phyloP scores from a whole-genome alignment of 1,140 invertebrate species.

The Sycophaga agraensis region DNA sequence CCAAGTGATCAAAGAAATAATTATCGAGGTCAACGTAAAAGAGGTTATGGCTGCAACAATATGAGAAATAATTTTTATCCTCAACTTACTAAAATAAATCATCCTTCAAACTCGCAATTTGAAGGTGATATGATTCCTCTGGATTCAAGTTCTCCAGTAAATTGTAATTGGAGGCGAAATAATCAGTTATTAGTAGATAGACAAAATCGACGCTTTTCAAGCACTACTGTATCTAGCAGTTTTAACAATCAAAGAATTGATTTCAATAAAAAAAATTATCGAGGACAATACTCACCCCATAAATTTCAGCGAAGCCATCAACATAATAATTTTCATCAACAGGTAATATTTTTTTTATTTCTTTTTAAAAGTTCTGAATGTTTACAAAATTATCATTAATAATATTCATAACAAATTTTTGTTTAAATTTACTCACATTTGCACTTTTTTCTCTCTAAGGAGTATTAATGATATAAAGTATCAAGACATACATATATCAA shows the following conservation, averaged over 20 bases:
- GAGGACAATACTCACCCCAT: neutral
- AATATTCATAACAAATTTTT: neutral
- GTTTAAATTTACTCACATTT: neutral
- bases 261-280: conserved; percentile 3
- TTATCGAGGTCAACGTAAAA: neutral
- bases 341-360: neutral
- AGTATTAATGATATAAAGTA: too few relatives aligned
- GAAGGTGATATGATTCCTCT: conserved; percentile 2
- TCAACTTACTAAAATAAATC: neutral
- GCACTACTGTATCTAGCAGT: neutral
- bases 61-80: neutral
- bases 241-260: neutral
- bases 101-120: neutral
- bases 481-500: too few relatives aligned
- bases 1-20: neutral
- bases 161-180: neutral
- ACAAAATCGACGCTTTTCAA: neutral
- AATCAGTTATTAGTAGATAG: neutral
- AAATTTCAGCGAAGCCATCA: conserved; percentile 3
- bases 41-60: conserved; percentile 8
- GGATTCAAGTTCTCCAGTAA: neutral
- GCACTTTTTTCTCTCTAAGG: too few relatives aligned
- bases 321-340: neutral
- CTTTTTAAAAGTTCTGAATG: too few relatives aligned
- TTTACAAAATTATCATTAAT: too few relatives aligned